phyloP scores from a whole-genome alignment of 2,888 invertebrate species.

The Bruchidius siliquastri region DNA sequence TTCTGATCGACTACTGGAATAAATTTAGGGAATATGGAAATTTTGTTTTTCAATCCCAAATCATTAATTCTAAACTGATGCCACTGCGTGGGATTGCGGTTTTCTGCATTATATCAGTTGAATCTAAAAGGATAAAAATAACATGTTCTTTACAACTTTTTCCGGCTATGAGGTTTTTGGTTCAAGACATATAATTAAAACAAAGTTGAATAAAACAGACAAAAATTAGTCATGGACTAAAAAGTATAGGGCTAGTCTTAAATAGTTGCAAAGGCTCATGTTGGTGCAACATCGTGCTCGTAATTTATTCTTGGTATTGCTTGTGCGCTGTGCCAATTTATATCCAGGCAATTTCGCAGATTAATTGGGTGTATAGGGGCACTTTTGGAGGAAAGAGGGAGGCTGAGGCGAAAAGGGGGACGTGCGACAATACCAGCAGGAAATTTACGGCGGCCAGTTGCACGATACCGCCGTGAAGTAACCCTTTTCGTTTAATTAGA shows the following conservation, averaged over 20 bases:
- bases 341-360: not conserved
- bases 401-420: not conserved
- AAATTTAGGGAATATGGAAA: too few relatives aligned
- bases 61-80: too few relatives aligned
- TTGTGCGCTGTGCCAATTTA: not conserved
- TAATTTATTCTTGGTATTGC: not conserved
- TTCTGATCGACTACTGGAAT: too few relatives aligned
- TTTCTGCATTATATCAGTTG: too few relatives aligned
- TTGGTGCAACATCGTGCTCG: not conserved
- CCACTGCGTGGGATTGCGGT: too few relatives aligned
- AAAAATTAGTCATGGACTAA: too few relatives aligned
- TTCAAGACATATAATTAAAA: too few relatives aligned
- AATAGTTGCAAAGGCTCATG: not conserved
- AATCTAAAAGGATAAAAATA: too few relatives aligned
- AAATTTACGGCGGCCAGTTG: not conserved
- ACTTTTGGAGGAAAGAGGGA: not conserved
- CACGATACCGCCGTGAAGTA: not conserved
- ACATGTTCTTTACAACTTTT: too few relatives aligned
- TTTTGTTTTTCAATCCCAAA: too few relatives aligned
- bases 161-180: too few relatives aligned
- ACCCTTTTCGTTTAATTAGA: not conserved
- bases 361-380: not conserved
- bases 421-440: not conserved
- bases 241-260: not conserved
- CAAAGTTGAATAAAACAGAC: too few relatives aligned